A percentile compares a stretch with the other conserved stretches of the same genome.
phyloP scores from a whole-genome alignment of 2,888 invertebrate genomes.

The Pristionchus japonicus region DNA sequence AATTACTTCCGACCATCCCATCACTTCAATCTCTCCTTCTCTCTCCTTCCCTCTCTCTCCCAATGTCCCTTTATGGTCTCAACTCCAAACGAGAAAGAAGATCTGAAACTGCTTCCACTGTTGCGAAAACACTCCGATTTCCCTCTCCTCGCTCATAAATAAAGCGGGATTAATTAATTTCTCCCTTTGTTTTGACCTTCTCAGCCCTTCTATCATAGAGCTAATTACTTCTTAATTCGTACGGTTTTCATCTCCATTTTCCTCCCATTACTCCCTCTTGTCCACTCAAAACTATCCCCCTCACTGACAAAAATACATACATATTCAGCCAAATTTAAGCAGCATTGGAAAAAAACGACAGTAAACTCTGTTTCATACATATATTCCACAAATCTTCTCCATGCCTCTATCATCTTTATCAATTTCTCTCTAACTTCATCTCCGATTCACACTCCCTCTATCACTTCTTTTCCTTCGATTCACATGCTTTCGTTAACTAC shows the following conservation, averaged over 20 bases:
- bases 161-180: not conserved
- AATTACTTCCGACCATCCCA: conserved; percentile 3
- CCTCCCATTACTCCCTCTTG: not conserved
- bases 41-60: too few relatives aligned
- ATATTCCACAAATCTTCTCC: not conserved
- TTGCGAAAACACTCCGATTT: not conserved
- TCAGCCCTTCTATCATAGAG: not conserved
- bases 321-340: too few relatives aligned
- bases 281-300: not conserved
- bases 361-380: too few relatives aligned
- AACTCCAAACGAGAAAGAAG: not conserved
- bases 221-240: conserved; percentile 3
- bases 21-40: conserved; percentile 22
- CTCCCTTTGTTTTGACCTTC: not conserved
- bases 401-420: not conserved
- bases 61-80: not conserved
- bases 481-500: too few relatives aligned
- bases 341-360: too few relatives aligned
- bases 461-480: not conserved
- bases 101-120: not conserved
- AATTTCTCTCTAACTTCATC: not conserved
- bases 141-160: not conserved
- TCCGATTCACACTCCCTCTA: not conserved
- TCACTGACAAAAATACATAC: too few relatives aligned
- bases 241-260: not conserved